A percentile compares a stretch with the other conserved stretches of the same genome.
Evolutionary conservation across 2,888 invertebrate species (phyloP).

Genomic region (Philopedon plagiatum): DNA sequence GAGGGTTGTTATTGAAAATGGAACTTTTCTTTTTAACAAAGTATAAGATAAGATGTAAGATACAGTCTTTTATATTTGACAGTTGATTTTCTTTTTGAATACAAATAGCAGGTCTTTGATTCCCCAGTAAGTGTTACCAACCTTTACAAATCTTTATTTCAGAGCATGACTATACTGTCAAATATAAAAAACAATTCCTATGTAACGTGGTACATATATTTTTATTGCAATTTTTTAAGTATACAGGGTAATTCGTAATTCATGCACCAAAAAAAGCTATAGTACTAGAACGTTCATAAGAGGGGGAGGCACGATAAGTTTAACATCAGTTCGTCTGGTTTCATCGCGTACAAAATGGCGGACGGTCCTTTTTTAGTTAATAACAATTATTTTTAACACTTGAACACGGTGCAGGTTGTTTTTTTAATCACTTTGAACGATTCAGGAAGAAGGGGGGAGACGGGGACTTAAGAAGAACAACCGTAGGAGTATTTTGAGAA

Average conservation of each 20-base stretch:
- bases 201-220: not conserved
- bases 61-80: too few relatives aligned
- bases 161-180: not conserved
- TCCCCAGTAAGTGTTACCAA: too few relatives aligned
- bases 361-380: conserved; percentile 37
- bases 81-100: too few relatives aligned
- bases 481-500: too few relatives aligned
- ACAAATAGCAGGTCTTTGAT: too few relatives aligned
- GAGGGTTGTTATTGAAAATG: not conserved
- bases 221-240: conserved; percentile 24
- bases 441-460: conserved; percentile 7
- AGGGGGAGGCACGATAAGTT: conserved; percentile 33
- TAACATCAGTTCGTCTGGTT: conserved; percentile 24
- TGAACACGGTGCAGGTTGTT: conserved; percentile 19
- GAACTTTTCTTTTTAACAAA: not conserved
- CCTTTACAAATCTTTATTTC: too few relatives aligned
- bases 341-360: conserved; percentile 36
- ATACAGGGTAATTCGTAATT: not conserved
- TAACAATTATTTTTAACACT: conserved; percentile 37
- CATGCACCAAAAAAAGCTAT: conserved; percentile 31
- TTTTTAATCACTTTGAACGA: conserved; percentile 18
- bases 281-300: conserved; percentile 20
- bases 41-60: too few relatives aligned
- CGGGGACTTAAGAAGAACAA: too few relatives aligned
- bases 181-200: not conserved